Base-by-base conservation (phyloP, 2,888 invertebrate genomes). In the Idaea straminata region DNA sequence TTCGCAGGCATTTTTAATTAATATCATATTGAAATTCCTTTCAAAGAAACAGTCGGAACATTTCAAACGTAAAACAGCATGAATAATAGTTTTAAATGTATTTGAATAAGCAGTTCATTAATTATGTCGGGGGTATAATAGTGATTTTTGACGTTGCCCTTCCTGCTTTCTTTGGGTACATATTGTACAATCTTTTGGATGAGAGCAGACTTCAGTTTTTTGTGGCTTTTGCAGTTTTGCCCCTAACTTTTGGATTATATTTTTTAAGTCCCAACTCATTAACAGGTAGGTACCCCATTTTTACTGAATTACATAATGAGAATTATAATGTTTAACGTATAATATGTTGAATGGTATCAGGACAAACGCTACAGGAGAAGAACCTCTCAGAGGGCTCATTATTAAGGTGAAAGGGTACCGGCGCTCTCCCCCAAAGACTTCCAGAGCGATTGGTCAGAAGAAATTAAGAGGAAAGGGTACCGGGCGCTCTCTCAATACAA, bases 21-120 rank as follows among this genome's bases (percentile, higher is more conserved):
- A 88, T 89, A 85, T 84, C 77, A 77, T 77, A 69, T 68, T 59
- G 79, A 84, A 86, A 82, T 82, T 83, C 86, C 86, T 87, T 90
- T 87, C 85, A 89, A 83, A 89, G 86, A 84, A 88, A 86, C 81
- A 78, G 88, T 89, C 92, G 92, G 92, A 83, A 85, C 85, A 75
- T 87, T 89, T 89, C 86, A 91, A 91, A 92, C 86, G 85, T 89
- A 91, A 69, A 92, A 92, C 88, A 89, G 88, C 86, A 90, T 91
- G 91, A 92, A 91, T 92, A 92, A 92, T 92, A 91, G 92, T 92
- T 92, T 91, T 88, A 89, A 92, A 92, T 88, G 88, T 89, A 92
- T 92, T 92, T 92, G 90, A 91, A 92, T 91, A 92, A 89, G 88
- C 88, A 86, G 87, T 91, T 92, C 92, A 92, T 92, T 92, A 92